phyloP scores from a whole-genome alignment of 1,140 invertebrate species.

The Drosophila setifemur region DNA sequence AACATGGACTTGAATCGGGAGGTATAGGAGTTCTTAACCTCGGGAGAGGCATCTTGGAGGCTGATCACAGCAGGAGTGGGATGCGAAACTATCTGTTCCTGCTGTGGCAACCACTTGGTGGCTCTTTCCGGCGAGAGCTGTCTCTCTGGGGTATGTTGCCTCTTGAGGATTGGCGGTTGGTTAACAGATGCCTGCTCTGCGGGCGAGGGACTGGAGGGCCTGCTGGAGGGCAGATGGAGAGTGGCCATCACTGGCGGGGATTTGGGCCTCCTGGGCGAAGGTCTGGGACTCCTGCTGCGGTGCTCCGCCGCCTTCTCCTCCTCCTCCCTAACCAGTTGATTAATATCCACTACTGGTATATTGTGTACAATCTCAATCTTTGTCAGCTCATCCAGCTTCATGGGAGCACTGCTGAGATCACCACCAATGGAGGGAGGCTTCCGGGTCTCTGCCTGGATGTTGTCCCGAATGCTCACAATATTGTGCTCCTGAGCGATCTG shows the following conservation, averaged over 20 bases:
- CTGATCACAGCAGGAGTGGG: slow-evolving; percentile 13
- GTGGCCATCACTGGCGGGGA: slow-evolving; percentile 52
- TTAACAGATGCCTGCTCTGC: not conserved
- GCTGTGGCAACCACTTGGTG: slow-evolving; percentile 32
- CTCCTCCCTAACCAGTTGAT: slow-evolving; percentile 52
- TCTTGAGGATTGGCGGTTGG: slow-evolving; percentile 45
- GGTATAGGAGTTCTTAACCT: slow-evolving; percentile 64
- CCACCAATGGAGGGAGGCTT: slow-evolving; percentile 61
- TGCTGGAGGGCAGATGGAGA: slow-evolving; percentile 57
- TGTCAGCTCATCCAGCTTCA: slow-evolving; percentile 61
- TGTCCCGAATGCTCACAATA: slow-evolving; percentile 65
- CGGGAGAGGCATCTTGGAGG: slow-evolving; percentile 44
- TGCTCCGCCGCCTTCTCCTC: slow-evolving; percentile 60
- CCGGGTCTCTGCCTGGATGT: slow-evolving; percentile 63
- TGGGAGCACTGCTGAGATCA: slow-evolving; percentile 38
- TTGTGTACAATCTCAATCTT: slow-evolving; percentile 62
- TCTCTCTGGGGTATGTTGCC: slow-evolving; percentile 68
- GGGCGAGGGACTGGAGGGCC: slow-evolving; percentile 32
- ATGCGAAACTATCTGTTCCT: not conserved
- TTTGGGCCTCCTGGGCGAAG: slow-evolving; percentile 55
- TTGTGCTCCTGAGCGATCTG: slow-evolving; percentile 61
- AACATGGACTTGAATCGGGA: slow-evolving; percentile 75
- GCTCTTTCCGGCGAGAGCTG: slow-evolving; percentile 55
- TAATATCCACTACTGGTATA: slow-evolving; percentile 64
- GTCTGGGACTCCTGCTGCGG: slow-evolving; percentile 65